phyloP scores from a whole-genome alignment of 53 echinoderm and acorn worm genomes.

The Zoroaster sp. region DNA sequence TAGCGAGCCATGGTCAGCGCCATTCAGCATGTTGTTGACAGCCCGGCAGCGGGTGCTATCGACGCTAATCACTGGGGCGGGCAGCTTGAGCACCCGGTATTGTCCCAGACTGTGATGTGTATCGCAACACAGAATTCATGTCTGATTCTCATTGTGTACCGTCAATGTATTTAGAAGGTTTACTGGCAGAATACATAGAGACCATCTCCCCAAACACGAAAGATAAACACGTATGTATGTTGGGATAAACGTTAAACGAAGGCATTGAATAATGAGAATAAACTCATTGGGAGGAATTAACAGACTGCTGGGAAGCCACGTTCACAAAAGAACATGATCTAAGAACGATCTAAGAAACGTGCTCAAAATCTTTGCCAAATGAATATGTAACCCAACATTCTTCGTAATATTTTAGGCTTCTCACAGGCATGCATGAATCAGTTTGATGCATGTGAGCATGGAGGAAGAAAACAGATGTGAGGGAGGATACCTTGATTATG shows the following conservation, averaged over 20 bases:
- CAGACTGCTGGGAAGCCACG: too few species aligned
- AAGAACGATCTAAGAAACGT: too few species aligned
- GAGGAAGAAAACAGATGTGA: too few species aligned
- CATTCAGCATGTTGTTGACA: constrained; percentile 15
- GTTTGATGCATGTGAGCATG: too few species aligned
- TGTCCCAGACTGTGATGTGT: neutral
- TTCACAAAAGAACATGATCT: too few species aligned
- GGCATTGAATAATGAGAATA: neutral
- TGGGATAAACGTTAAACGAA: constrained; percentile 18
- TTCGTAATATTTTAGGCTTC: too few species aligned
- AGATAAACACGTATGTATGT: neutral
- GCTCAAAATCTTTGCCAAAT: too few species aligned
- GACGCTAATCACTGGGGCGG: constrained; percentile 42
- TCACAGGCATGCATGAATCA: too few species aligned
- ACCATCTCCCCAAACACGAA: neutral
- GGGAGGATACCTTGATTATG: too few species aligned
- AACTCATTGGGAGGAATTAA: neutral
- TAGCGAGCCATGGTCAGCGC: neutral
- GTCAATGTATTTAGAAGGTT: neutral
- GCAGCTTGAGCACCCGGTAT: neutral
- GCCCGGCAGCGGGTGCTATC: neutral
- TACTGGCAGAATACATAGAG: neutral
- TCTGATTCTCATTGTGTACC: neutral
- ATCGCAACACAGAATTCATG: neutral
- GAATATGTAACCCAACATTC: too few species aligned